Evolutionary conservation across 2,888 invertebrate species (phyloP), one percentile per base, ranked within the genome.

Genomic region (Drosophila flavopinicola): DNA sequence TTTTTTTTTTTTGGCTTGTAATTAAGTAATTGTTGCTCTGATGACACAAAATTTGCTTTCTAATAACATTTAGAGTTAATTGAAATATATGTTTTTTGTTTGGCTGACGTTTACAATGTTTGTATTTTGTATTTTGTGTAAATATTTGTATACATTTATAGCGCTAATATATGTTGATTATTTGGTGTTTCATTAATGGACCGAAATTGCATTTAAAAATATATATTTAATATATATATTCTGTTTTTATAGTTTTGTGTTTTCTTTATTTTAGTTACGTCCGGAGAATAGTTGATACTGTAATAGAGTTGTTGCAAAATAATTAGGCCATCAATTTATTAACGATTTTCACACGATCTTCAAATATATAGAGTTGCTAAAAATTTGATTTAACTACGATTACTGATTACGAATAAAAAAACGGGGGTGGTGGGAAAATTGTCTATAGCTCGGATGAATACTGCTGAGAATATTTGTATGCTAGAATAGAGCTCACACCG

Each of bases 231-330:
- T 56, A 56, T 59, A 30, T 52, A 72, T 61, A n/a, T 32, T 73
- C 11, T 44, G 63, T 68, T 66, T 37, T 66, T 61, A 64, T 58
- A 59, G n/a, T 48, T 66, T 37, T 70, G 59, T 71, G 65, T 78
- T 47, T 24, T 48, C 86, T 92, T 93, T 47, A 29, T 48, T 87
- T 92, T 93, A 93, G 89, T 92, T 92, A 92, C 93, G 93, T 92
- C 93, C 93, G 92, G 93, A 93, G 93, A 93, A 93, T 92, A 93
- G 93, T 92, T 93, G 93, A 91, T 93, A 93, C 93, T 94, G 93
- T 90, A 93, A 93, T 92, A 89, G 84, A 84, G 92, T 92, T 92
- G 68, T 79, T 85, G 76, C 83, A 82, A 80, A 85, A 85, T 86
- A 82, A 85, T 79, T 87, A 88, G 67, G 74, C 85, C 73, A 86